phyloP scores from a whole-genome alignment of 1,140 invertebrate species.

The Saccostrea cuccullata region DNA sequence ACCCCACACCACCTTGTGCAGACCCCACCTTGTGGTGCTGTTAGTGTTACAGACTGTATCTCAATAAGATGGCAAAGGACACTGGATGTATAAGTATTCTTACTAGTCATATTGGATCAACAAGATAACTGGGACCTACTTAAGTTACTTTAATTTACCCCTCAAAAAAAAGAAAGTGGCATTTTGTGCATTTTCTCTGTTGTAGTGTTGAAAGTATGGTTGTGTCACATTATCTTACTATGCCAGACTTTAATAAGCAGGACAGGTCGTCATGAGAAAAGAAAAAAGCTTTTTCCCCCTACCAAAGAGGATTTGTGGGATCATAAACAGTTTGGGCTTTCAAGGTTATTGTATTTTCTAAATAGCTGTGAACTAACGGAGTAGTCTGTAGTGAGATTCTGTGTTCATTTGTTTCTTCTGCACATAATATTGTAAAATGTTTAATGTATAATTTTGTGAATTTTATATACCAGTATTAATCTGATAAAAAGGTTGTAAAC shows the following conservation, averaged over 20 bases:
- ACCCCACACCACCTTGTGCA: too few relatives aligned
- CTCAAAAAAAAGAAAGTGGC: background rate
- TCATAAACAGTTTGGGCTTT: constrained; percentile 1
- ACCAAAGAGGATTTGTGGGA: background rate
- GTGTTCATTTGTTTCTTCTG: constrained; percentile 13
- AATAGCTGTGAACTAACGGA: background rate
- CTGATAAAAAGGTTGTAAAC: background rate
- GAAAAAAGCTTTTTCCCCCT: background rate
- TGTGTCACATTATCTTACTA: background rate
- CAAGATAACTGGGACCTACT: background rate
- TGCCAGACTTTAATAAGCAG: background rate
- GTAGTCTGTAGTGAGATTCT: background rate
- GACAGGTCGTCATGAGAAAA: background rate
- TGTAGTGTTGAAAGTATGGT: background rate
- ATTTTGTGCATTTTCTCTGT: too few relatives aligned
- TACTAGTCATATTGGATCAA: constrained; percentile 8
- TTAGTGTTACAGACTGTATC: background rate
- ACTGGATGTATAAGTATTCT: background rate
- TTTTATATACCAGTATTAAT: background rate
- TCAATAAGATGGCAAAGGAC: background rate
- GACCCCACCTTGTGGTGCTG: constrained; percentile 14
- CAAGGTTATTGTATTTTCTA: background rate
- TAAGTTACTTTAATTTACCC: background rate
- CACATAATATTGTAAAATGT: background rate
- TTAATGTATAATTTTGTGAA: background rate